Conservation (phyloP, 2,113 vertebrate species). For the Castor canadensis region DNA sequence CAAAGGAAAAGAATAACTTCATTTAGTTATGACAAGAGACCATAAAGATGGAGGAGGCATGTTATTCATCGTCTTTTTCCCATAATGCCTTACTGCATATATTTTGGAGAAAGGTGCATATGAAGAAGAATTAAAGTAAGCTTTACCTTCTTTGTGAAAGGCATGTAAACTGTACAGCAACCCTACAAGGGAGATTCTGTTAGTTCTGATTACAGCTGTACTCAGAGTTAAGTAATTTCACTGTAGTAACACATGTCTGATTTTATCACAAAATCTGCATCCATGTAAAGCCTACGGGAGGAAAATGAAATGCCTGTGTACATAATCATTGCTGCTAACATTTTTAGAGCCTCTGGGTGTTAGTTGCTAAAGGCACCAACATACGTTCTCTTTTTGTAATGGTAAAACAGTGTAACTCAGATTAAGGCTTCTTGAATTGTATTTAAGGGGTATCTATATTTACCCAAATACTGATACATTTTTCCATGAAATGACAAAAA, state of each 20-base stretch:
- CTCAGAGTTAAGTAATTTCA: slow-evolving; percentile 3
- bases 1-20: not conserved
- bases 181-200: not conserved
- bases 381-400: not conserved
- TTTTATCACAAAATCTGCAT: not conserved
- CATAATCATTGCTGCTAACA: not conserved
- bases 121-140: not conserved
- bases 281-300: not conserved
- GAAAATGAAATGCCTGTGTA: not conserved
- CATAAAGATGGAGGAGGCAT: not conserved
- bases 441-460: not conserved
- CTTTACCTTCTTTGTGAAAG: not conserved
- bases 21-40: not conserved
- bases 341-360: not conserved
- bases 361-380: not conserved
- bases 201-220: not conserved
- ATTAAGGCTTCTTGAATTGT: not conserved
- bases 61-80: not conserved
- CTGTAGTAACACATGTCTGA: not conserved
- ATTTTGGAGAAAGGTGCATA: not conserved
- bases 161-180: not conserved
- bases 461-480: not conserved
- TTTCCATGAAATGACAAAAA: not conserved
- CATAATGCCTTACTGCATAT: not conserved
- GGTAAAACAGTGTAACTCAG: not conserved